Conservation (phyloP, 2,888 invertebrate genomes). For the Drosophila neotestacea region DNA sequence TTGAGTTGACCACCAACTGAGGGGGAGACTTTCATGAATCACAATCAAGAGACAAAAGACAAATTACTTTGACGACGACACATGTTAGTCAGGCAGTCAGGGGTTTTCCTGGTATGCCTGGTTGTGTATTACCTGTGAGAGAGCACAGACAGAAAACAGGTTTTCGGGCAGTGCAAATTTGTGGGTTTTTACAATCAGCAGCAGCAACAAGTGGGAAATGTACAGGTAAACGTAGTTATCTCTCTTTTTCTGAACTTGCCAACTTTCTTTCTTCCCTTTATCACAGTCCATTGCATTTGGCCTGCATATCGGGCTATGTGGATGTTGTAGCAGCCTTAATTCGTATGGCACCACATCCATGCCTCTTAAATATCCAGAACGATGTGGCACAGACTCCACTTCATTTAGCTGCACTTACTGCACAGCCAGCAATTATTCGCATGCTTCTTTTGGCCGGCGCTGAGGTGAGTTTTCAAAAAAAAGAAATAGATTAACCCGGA, state of each 20-base stretch:
- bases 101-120: conserved; percentile 73
- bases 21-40: conserved; percentile 74
- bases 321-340: conserved; percentile 91
- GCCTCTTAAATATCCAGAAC: conserved; percentile 92
- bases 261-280: conserved; percentile 16
- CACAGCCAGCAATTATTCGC: conserved; percentile 90
- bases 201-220: conserved; percentile 49
- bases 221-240: conserved; percentile 46
- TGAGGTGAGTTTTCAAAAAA: conserved; percentile 80
- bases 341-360: conserved; percentile 91
- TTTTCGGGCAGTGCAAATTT: conserved; percentile 49
- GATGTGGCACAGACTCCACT: conserved; percentile 92
- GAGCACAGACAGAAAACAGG: conserved; percentile 53
- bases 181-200: conserved; percentile 59
- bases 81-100: conserved; percentile 73
- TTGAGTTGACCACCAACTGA: conserved; percentile 47
- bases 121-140: conserved; percentile 42
- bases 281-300: conserved; percentile 93
- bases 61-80: conserved; percentile 29
- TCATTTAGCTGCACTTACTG: conserved; percentile 93
- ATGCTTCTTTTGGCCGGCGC: conserved; percentile 93
- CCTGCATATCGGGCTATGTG: conserved; percentile 91
- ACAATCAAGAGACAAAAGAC: conserved; percentile 52
- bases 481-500: too few species aligned
- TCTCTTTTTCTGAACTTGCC: conserved; percentile 19